Conservation (phyloP, 23 tunicate species). For the Aplidium turbinatum region DNA sequence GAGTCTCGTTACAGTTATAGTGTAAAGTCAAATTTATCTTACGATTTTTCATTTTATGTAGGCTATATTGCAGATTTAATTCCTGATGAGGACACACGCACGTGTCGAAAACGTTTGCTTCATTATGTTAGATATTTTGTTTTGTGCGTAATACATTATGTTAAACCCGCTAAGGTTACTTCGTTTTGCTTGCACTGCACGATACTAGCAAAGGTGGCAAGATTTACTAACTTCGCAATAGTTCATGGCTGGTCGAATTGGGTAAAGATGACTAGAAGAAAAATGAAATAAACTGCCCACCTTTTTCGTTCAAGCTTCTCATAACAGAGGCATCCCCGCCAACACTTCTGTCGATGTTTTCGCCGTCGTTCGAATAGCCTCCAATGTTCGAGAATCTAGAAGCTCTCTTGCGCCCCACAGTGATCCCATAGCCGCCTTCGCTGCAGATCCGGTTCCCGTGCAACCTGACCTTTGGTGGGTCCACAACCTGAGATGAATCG, state of each 20-base stretch:
- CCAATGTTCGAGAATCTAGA: slow-evolving; percentile 22
- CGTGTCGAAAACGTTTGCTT: no score
- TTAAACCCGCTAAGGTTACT: no score
- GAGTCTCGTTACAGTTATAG: no score
- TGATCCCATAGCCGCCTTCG: slow-evolving; percentile 66
- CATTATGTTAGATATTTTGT: no score
- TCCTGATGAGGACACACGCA: no score
- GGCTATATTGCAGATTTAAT: no score
- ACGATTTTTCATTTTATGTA: no score
- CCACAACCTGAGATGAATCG: slow-evolving; percentile 83
- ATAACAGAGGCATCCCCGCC: slow-evolving; percentile 59
- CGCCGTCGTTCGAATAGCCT: not conserved
- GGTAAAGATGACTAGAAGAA: not conserved
- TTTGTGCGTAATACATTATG: no score
- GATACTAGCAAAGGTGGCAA: no score
- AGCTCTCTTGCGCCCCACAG: slow-evolving; percentile 70
- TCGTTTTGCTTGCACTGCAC: no score
- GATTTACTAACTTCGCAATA: not conserved
- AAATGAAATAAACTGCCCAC: slow-evolving; percentile 1
- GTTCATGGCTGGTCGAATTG: not conserved
- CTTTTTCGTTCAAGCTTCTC: slow-evolving; percentile 29
- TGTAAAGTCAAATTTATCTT: no score
- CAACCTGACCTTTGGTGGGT: slow-evolving; percentile 68
- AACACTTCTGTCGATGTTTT: slow-evolving; percentile 4
- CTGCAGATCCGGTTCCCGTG: slow-evolving; percentile 44